Evolutionary conservation across 2,888 invertebrate species (phyloP).

Genomic region (Elmis aenea): DNA sequence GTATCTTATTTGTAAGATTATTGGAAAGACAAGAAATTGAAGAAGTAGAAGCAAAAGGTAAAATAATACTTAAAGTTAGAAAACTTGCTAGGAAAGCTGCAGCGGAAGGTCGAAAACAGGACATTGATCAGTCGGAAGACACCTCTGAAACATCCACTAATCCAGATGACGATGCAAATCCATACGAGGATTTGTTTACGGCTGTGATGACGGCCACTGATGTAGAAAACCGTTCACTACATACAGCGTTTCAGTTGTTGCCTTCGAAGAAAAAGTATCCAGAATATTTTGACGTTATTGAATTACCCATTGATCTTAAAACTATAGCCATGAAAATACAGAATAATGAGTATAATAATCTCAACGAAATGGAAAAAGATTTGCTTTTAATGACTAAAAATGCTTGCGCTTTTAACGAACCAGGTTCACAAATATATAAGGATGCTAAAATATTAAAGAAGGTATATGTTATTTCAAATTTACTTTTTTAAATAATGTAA

Average conservation of each 20-base stretch:
- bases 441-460: conserved; percentile 87
- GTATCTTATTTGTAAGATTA: conserved; percentile 33
- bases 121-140: conserved; percentile 58
- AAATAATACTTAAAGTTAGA: conserved; percentile 52
- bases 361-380: conserved; percentile 86
- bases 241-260: conserved; percentile 83
- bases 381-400: conserved; percentile 87
- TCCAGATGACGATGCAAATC: conserved; percentile 68
- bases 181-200: conserved; percentile 86
- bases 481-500: too few species aligned
- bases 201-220: conserved; percentile 84
- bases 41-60: conserved; percentile 47
- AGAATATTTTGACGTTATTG: conserved; percentile 91
- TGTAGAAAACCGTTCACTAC: conserved; percentile 74
- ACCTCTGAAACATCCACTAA: conserved; percentile 68
- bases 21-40: conserved; percentile 44
- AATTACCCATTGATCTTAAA: conserved; percentile 91
- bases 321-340: conserved; percentile 89
- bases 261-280: conserved; percentile 92
- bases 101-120: conserved; percentile 38
- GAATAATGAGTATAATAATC: conserved; percentile 68
- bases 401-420: conserved; percentile 94
- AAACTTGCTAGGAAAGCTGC: conserved; percentile 45
- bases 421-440: conserved; percentile 93
- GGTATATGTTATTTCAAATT: conserved; percentile 51